Conservation (phyloP, 1,140 invertebrate genomes). For the Pygmarrhopalites habei region DNA sequence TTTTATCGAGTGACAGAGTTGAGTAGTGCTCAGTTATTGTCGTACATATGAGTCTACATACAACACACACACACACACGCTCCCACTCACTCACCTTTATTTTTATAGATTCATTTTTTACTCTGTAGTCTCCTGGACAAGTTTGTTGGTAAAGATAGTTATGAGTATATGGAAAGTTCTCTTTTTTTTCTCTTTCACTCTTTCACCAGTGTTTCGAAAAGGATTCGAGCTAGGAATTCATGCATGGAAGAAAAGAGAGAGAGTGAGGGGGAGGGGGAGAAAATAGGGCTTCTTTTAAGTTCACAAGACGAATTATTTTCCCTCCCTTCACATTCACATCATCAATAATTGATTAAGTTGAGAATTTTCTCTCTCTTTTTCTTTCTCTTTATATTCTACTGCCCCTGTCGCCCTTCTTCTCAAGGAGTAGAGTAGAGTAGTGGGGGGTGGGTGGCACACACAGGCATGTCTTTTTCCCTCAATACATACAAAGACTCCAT, state of each 20-base stretch:
- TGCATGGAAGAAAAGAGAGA: constrained; percentile 4
- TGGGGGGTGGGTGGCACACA: too few species aligned
- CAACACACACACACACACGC: neutral
- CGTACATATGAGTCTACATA: neutral
- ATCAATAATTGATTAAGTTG: constrained; percentile 23
- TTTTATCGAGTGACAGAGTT: too few species aligned
- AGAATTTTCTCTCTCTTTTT: neutral
- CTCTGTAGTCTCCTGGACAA: too few species aligned
- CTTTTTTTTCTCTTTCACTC: neutral
- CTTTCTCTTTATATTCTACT: neutral
- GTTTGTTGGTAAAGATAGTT: too few species aligned
- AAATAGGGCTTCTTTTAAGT: constrained; percentile 2
- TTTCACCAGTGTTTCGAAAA: neutral
- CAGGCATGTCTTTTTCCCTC: too few species aligned
- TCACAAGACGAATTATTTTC: neutral
- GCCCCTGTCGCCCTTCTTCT: too few species aligned
- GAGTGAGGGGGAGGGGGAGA: constrained; percentile 1
- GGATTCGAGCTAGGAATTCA: too few species aligned
- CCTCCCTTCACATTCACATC: constrained; percentile 11
- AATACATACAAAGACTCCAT: too few species aligned
- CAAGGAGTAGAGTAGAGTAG: too few species aligned
- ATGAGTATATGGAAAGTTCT: too few species aligned
- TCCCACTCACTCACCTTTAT: too few species aligned
- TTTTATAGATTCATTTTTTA: too few species aligned
- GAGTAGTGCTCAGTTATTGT: neutral